phyloP scores from a whole-genome alignment of 2,113 vertebrate species.

The Cettia cetti region DNA sequence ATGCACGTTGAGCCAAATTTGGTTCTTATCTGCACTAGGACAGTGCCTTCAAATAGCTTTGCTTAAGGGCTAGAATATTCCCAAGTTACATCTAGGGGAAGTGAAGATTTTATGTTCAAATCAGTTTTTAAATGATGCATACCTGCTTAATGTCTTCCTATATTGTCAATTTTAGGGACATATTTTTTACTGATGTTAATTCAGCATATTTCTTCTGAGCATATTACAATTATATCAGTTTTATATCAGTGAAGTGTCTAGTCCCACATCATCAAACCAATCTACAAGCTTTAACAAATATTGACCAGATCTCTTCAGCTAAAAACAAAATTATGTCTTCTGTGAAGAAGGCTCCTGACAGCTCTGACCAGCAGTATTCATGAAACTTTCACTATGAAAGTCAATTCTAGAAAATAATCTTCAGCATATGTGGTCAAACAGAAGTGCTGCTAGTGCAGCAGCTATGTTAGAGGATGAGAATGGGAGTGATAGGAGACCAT shows the following conservation, averaged over 20 bases:
- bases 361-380: not conserved
- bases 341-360: not conserved
- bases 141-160: not conserved
- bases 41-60: slow-evolving; percentile 17
- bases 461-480: not conserved
- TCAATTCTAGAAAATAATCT: not conserved
- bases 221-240: not conserved
- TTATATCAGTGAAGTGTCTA: not conserved
- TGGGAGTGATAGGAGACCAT: not conserved
- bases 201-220: not conserved
- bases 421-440: not conserved
- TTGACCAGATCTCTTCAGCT: not conserved
- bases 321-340: not conserved
- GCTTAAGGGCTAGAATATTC: slow-evolving; percentile 19
- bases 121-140: not conserved
- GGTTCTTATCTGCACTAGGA: slow-evolving; percentile 10
- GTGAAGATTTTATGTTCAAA: not conserved
- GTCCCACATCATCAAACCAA: not conserved
- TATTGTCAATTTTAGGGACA: not conserved
- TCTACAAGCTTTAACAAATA: not conserved
- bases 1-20: not conserved
- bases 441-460: slow-evolving; percentile 11
- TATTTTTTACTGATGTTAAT: not conserved
- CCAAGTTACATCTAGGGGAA: not conserved
- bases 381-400: not conserved